Evolutionary conservation across 2,113 vertebrate genomes (phyloP).

Genomic region (Oxygymnocypris stewartii): DNA sequence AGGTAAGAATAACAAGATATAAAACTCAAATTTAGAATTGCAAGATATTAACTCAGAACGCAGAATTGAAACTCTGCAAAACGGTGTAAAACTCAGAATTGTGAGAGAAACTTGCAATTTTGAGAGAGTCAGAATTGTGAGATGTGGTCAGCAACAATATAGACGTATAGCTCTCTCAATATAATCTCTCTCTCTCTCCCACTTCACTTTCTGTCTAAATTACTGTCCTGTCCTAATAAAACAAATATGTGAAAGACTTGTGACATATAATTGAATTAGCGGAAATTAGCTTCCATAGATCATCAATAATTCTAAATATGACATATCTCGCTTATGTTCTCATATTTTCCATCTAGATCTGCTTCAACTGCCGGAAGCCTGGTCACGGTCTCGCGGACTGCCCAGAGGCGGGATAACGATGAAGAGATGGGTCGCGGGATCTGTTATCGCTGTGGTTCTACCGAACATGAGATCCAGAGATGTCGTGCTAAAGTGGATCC

Average conservation of each 20-base stretch:
- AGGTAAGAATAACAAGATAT: neutral
- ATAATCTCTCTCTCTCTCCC: no score
- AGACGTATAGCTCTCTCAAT: no score
- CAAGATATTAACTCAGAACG: neutral
- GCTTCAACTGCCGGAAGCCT: constrained; percentile 92
- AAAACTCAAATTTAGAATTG: neutral
- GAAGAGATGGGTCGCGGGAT: constrained; percentile 90
- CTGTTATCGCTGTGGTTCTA: constrained; percentile 94
- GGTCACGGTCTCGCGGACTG: constrained; percentile 94
- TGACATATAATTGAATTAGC: neutral
- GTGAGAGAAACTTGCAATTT: no score
- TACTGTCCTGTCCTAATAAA: no score
- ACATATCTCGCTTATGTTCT: neutral
- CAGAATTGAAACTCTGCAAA: no score
- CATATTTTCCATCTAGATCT: constrained; percentile 75
- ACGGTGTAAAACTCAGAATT: no score
- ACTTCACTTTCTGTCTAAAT: no score
- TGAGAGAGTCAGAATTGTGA: no score
- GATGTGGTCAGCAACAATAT: no score
- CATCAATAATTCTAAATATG: neutral
- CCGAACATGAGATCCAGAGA: constrained; percentile 88
- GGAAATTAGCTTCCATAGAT: neutral
- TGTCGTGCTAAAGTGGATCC: constrained; percentile 91
- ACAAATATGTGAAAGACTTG: no score
- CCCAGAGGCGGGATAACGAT: constrained; percentile 82